phyloP scores from a whole-genome alignment of 2,888 invertebrate genomes.

The Temnothorax ravouxi region DNA sequence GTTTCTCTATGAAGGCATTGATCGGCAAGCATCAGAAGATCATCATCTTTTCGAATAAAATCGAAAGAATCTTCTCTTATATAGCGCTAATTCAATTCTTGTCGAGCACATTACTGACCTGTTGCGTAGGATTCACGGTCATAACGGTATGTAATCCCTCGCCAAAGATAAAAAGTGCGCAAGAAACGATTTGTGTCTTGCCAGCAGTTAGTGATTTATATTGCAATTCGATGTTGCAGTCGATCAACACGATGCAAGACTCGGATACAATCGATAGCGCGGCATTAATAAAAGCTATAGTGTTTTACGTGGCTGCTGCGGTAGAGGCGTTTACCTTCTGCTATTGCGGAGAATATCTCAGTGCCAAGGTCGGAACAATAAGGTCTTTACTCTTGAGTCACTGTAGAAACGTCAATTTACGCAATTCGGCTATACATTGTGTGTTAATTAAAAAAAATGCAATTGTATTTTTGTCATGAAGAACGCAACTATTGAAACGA shows the following conservation, averaged over 20 bases:
- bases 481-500: background rate
- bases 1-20: background rate
- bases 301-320: constrained; percentile 59
- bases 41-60: constrained; percentile 39
- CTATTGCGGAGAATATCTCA: constrained; percentile 74
- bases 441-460: background rate
- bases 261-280: constrained; percentile 18
- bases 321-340: constrained; percentile 69
- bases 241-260: constrained; percentile 42
- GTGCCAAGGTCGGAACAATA: constrained; percentile 65
- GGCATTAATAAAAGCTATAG: constrained; percentile 63
- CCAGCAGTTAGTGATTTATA: background rate
- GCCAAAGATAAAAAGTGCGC: background rate
- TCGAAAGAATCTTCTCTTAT: constrained; percentile 48
- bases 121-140: constrained; percentile 66
- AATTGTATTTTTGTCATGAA: background rate
- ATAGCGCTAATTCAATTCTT: constrained; percentile 65
- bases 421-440: background rate
- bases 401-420: constrained; percentile 11
- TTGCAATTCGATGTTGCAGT: constrained; percentile 56
- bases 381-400: background rate
- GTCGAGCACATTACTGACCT: constrained; percentile 62
- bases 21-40: constrained; percentile 43
- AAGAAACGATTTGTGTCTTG: background rate
- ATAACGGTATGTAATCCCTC: constrained; percentile 61